Evolutionary conservation across 2,797 vertebrate species (phyloP), one percentile per base, ranked within the genome.

Genomic region (Epinephelus malabaricus): DNA sequence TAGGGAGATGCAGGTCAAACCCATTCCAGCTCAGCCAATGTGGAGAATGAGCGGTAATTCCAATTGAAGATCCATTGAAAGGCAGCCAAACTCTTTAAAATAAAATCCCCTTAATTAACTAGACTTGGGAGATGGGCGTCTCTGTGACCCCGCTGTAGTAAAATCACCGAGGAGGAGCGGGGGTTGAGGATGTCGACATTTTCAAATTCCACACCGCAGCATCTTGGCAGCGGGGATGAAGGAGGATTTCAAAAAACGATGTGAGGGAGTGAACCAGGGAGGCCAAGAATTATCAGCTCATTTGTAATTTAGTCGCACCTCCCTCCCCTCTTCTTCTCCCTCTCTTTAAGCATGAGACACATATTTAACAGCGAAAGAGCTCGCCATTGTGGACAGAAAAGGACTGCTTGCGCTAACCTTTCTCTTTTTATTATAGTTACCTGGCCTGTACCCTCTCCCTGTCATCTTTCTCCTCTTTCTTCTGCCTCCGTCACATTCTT

Each of bases 231-330:
- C 67, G 60, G 18, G 54, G 68, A 69, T 79, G 84, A 81, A 82
- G 80, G 71, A 86, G 83, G 86, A 79, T 88, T 85, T 81, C 3
- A 73, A 72, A 83, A 34, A 53, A 77, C 56, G 8, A 61, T 34
- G 60, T 51, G 79, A 81, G 81, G 76, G 91, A 90, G 88, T 82
- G 79, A 88, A 89, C 64, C 51, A 63, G 58, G 45, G 74, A 86
- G 86, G 91, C 82, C 73, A 69, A 77, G 81, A 86, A 82, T 87
- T 79, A 91, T 88, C 63, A 81, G 84, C 88, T 94, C 89, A 92
- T 93, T 94, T 91, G 86, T 90, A 92, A 91, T 89, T 88, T 86
- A 81, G 91, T 86, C 27, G 62, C 78, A 86, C 63, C 78, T 75
- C 71, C 78, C 79, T 30, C 78, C 25, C 74, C 30, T 38, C 54